Conservation (phyloP, 2,113 vertebrate genomes). For the Brachionichthys hirsutus region DNA sequence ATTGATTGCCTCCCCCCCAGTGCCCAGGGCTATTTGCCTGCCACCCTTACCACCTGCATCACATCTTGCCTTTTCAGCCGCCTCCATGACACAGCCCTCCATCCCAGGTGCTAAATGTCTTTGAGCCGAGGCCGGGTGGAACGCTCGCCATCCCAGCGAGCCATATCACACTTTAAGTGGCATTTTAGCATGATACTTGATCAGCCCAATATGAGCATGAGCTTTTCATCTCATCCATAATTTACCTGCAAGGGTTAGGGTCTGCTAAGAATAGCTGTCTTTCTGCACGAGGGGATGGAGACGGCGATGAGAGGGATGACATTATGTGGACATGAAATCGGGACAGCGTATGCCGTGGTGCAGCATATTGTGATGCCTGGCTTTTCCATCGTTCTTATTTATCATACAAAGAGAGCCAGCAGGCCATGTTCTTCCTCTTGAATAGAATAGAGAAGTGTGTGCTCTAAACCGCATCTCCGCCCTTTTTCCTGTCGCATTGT, state of each 20-base stretch:
- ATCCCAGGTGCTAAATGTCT: conserved; percentile 14
- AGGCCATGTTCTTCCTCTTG: conserved; percentile 51
- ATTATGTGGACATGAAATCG: conserved; percentile 27
- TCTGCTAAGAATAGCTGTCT: conserved; percentile 61
- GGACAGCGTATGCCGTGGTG: conserved; percentile 6
- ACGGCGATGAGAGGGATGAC: conserved; percentile 34
- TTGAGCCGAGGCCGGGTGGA: conserved; percentile 3
- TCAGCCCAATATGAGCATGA: conserved; percentile 69
- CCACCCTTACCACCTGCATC: conserved; percentile 41
- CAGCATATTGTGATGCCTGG: conserved; percentile 16
- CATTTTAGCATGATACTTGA: conserved; percentile 70
- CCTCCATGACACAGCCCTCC: conserved; percentile 25
- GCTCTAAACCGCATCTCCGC: conserved; percentile 14
- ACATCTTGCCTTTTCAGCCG: conserved; percentile 51
- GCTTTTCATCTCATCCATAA: conserved; percentile 74
- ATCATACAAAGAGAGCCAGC: conserved; percentile 24
- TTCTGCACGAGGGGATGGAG: neutral
- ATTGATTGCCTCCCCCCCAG: conserved; percentile 42
- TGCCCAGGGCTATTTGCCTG: conserved; percentile 59
- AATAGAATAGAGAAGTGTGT: conserved; percentile 23
- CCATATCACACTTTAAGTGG: conserved; percentile 67
- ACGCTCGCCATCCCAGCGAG: conserved; percentile 31
- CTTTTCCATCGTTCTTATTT: conserved; percentile 31
- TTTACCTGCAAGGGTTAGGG: conserved; percentile 67
- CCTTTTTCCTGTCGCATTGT: conserved; percentile 62